phyloP scores from a whole-genome alignment of 2,797 vertebrate species.

The Spinus olivaceus region DNA sequence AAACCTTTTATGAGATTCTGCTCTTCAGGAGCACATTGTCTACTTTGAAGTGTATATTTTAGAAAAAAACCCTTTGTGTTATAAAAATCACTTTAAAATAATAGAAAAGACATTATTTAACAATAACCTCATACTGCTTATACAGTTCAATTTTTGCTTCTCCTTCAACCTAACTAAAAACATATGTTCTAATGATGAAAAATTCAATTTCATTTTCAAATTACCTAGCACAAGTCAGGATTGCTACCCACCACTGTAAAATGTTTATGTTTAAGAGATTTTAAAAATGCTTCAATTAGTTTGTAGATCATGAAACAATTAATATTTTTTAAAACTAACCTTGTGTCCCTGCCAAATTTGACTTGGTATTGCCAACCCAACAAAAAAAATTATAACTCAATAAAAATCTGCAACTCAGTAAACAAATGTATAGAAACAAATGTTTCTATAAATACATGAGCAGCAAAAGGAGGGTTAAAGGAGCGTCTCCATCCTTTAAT shows the following conservation, averaged over 20 bases:
- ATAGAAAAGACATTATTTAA: background rate
- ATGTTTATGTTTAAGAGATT: background rate
- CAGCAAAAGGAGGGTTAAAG: background rate
- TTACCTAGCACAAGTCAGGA: background rate
- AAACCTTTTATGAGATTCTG: background rate
- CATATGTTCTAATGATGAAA: background rate
- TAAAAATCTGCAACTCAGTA: background rate
- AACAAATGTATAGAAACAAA: background rate
- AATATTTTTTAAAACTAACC: background rate
- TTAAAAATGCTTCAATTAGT: background rate
- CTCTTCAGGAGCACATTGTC: background rate
- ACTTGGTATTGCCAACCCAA: background rate
- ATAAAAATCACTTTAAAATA: background rate
- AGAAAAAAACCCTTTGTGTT: background rate
- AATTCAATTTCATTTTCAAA: background rate
- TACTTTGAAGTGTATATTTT: background rate
- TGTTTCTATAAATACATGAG: background rate
- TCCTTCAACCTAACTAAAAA: background rate
- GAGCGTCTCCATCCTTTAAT: background rate
- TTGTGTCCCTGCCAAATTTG: background rate
- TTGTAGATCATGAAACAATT: background rate
- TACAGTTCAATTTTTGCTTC: background rate
- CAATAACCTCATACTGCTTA: background rate
- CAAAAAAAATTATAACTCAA: background rate
- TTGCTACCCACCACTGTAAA: background rate